Percentiles rank a stretch among this genome's conserved stretches.
These are phyloP conservation scores for Sminthurides bifidus DNA, from an alignment of 1,140 invertebrate species.

Conservation along the genomic window DNA sequence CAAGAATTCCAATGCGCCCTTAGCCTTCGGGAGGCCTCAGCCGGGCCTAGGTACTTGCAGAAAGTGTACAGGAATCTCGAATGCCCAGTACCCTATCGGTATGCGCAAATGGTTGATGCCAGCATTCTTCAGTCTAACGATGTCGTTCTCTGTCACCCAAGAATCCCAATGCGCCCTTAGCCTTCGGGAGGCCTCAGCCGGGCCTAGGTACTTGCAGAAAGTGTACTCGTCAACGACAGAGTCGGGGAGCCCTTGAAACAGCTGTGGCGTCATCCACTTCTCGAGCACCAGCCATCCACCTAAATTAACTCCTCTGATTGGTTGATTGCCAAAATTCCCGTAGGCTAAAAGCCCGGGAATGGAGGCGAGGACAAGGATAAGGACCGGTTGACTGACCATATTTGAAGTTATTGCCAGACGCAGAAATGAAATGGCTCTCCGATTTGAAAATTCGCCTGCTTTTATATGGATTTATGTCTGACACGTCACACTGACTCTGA, in stretches of 20 bases:
- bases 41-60: constrained; percentile 14
- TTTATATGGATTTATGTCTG: no score
- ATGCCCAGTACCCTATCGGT: constrained; percentile 29
- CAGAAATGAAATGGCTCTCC: no score
- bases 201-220: constrained; percentile 14
- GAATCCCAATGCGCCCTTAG: constrained; percentile 22
- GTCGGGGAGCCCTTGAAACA: constrained; percentile 10
- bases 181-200: constrained; percentile 11
- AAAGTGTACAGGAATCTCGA: constrained; percentile 10
- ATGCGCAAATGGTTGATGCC: constrained; percentile 28
- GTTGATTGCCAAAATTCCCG: constrained; percentile 10
- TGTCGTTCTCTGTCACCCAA: constrained; percentile 24
- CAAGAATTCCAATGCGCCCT: no score
- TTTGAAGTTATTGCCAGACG: no score
- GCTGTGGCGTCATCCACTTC: constrained; percentile 25
- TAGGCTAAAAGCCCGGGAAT: no score
- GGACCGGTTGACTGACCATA: no score
- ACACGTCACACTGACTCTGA: no score
- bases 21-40: constrained; percentile 11
- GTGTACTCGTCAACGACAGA: constrained; percentile 21
- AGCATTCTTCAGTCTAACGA: constrained; percentile 14
- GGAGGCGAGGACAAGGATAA: no score
- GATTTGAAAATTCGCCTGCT: no score
- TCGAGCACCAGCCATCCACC: constrained; percentile 26
- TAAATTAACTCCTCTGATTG: constrained; percentile 27